A percentile compares a stretch with the other conserved stretches of the same genome.
phyloP scores from a whole-genome alignment of 2,113 vertebrate species.

The Raja brachyura region DNA sequence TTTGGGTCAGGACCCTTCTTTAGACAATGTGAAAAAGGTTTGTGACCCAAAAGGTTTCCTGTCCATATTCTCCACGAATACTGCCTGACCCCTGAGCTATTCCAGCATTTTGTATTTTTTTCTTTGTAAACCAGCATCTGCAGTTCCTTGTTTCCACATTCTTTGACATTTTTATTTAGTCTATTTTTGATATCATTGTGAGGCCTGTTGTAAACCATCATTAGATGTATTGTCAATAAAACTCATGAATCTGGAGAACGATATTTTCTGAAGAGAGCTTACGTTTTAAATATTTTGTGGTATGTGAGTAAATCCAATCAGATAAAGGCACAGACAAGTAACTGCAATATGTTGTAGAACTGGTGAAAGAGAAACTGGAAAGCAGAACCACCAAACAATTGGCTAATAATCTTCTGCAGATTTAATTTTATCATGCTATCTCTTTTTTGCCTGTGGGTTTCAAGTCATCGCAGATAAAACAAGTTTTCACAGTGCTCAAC shows the following conservation, averaged over 20 bases:
- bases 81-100: no score
- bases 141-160: no score
- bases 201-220: not conserved
- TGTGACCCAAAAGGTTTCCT: no score
- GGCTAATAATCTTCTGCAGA: slow-evolving; percentile 37
- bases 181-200: not conserved
- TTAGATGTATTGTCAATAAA: not conserved
- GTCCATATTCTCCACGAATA: no score
- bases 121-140: no score
- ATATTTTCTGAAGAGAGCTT: not conserved
- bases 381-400: slow-evolving; percentile 32
- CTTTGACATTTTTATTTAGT: not conserved
- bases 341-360: not conserved
- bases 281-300: slow-evolving; percentile 8
- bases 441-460: slow-evolving; percentile 53
- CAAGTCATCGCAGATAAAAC: slow-evolving; percentile 59
- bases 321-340: slow-evolving; percentile 34
- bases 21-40: no score
- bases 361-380: slow-evolving; percentile 36
- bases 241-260: not conserved
- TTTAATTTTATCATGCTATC: slow-evolving; percentile 40
- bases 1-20: no score
- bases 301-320: slow-evolving; percentile 33
- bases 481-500: slow-evolving; percentile 58
- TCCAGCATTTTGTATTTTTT: no score